Evolutionary conservation across 1,140 invertebrate species (phyloP).

Genomic region (Rhizoglyphus robini): DNA sequence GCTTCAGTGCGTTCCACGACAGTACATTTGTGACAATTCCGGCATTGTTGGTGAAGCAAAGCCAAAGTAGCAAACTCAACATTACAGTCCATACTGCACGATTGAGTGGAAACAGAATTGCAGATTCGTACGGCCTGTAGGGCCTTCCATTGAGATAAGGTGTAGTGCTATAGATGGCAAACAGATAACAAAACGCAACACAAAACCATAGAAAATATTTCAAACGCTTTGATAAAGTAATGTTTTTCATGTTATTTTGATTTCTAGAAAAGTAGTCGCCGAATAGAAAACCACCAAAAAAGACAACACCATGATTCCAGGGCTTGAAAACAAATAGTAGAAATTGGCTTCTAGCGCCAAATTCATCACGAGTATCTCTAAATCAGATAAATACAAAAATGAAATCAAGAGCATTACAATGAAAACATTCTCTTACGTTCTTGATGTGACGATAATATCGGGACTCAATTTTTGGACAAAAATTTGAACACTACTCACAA

Average conservation of each 20-base stretch:
- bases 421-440: neutral
- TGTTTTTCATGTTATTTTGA: neutral
- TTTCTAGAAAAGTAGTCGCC: neutral
- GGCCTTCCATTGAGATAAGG: neutral
- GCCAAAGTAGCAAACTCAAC: neutral
- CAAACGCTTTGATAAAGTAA: too few species aligned
- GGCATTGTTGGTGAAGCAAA: neutral
- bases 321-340: slow-evolving; percentile 6
- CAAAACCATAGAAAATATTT: neutral
- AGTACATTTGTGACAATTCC: neutral
- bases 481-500: neutral
- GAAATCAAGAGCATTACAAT: neutral
- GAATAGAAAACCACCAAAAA: slow-evolving; percentile 5
- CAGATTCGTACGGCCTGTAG: neutral
- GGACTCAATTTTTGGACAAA: neutral
- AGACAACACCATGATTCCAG: neutral
- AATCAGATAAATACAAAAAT: neutral
- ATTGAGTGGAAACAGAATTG: neutral
- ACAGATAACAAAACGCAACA: neutral
- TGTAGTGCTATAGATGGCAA: neutral
- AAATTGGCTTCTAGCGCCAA: neutral
- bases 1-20: neutral
- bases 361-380: neutral
- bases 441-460: neutral
- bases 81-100: neutral